phyloP scores from a whole-genome alignment of 2,113 vertebrate species.

The Ailurus styani region DNA sequence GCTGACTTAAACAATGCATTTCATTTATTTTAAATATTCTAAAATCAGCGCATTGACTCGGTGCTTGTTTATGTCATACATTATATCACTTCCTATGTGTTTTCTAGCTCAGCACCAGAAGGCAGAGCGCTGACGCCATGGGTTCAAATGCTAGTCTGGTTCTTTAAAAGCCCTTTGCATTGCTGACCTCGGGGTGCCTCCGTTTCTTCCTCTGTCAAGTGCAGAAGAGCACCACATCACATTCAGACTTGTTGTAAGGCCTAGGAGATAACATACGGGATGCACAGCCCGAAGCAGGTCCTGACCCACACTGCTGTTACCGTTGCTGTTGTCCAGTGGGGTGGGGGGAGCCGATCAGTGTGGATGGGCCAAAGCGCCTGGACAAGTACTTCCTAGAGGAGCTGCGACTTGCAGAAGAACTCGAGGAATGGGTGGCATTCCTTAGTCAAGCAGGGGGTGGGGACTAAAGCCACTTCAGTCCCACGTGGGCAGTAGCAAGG shows the following conservation, averaged over 20 bases:
- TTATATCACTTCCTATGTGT: fast-evolving
- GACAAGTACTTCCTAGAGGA: not conserved
- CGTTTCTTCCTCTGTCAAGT: not conserved
- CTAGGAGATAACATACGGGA: fast-evolving
- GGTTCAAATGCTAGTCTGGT: not conserved
- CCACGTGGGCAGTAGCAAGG: fast-evolving
- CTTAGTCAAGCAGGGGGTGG: not conserved
- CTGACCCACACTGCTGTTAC: not conserved
- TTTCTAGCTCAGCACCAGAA: not conserved
- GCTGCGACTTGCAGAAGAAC: not conserved
- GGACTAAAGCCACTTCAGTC: fast-evolving
- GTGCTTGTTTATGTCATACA: fast-evolving
- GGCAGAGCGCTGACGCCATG: not conserved
- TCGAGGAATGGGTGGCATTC: not conserved
- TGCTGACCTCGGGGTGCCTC: not conserved
- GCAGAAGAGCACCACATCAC: fast-evolving
- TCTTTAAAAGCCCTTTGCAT: no score
- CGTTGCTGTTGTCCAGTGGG: fast-evolving
- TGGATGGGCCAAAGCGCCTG: no score
- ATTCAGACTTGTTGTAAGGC: fast-evolving
- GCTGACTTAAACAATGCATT: not conserved
- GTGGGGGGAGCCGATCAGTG: fast-evolving
- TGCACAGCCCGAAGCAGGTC: not conserved
- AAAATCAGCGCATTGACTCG: not conserved
- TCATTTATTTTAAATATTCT: not conserved